These are phyloP conservation scores for Hirtodrosophila duncani DNA, from an alignment of 2,888 invertebrate genomes.

Conservation along the genomic window DNA sequence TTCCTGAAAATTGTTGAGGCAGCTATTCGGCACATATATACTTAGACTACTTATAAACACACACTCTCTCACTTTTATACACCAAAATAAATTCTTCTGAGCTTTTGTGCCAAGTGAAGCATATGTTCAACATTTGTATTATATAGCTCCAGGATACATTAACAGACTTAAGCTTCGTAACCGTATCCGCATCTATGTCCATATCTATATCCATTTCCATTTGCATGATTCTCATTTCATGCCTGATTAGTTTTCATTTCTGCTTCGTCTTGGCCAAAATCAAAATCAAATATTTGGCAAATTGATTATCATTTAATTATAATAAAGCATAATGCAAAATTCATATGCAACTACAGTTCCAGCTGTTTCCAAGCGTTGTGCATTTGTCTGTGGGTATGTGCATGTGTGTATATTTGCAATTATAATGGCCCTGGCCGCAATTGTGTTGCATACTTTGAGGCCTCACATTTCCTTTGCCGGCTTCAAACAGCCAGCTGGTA, in stretches of 20 bases:
- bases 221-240: constrained; percentile 13
- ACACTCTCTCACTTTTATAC: too few relatives aligned
- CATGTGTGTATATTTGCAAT: constrained; percentile 33
- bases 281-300: constrained; percentile 61
- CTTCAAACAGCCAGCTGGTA: constrained; percentile 2
- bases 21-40: too few relatives aligned
- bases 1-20: too few relatives aligned
- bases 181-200: not conserved
- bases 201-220: not conserved
- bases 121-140: constrained; percentile 9
- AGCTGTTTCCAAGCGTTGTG: constrained; percentile 16
- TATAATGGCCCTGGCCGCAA: constrained; percentile 62
- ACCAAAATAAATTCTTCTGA: too few relatives aligned
- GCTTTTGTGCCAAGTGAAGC: not conserved
- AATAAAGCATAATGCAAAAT: constrained; percentile 55
- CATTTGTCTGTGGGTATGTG: constrained; percentile 2
- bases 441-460: constrained; percentile 66
- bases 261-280: constrained; percentile 7
- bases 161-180: not conserved
- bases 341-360: constrained; percentile 32
- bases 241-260: constrained; percentile 46
- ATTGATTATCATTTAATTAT: constrained; percentile 69
- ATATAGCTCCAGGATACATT: too few relatives aligned
- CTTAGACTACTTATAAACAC: too few relatives aligned
- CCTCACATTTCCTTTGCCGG: constrained; percentile 48